phyloP scores from a whole-genome alignment of 2,888 invertebrate species.

The Drosophila mulleri region DNA sequence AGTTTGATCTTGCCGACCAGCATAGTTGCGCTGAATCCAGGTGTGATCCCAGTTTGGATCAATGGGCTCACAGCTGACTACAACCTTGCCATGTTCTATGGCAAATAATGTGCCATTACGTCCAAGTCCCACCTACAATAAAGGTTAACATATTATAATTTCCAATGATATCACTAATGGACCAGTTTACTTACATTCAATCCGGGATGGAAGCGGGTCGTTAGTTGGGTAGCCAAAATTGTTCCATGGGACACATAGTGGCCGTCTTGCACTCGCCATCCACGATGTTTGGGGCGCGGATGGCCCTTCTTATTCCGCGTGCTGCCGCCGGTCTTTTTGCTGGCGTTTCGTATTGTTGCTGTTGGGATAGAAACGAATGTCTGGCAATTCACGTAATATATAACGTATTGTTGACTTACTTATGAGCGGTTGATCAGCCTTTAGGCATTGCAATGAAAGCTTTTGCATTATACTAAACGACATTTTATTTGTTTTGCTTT shows the following conservation, averaged over 20 bases:
- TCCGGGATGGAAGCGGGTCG: slow-evolving; percentile 91
- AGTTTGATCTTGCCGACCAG: slow-evolving; percentile 87
- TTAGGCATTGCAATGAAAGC: slow-evolving; percentile 76
- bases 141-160: rapidly evolving
- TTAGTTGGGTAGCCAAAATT: slow-evolving; percentile 89
- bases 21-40: slow-evolving; percentile 89
- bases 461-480: slow-evolving; percentile 82
- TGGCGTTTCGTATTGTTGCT: slow-evolving; percentile 87
- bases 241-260: slow-evolving; percentile 88
- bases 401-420: slow-evolving; percentile 60
- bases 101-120: slow-evolving; percentile 93
- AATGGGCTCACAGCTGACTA: slow-evolving; percentile 92
- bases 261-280: slow-evolving; percentile 92
- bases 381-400: rapidly evolving
- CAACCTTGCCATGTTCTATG: slow-evolving; percentile 91
- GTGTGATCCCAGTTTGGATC: slow-evolving; percentile 92
- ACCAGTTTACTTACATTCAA: slow-evolving; percentile 87
- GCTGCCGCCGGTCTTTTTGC: slow-evolving; percentile 91
- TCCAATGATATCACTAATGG: too few species aligned
- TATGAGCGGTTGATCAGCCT: slow-evolving; percentile 77
- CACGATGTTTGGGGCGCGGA: slow-evolving; percentile 90
- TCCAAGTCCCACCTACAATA: slow-evolving; percentile 91
- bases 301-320: slow-evolving; percentile 89
- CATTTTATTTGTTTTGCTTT: slow-evolving; percentile 65
- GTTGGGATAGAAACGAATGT: neutral